Conservation (phyloP, 2,888 invertebrate genomes). For the Gryllus longicercus region DNA sequence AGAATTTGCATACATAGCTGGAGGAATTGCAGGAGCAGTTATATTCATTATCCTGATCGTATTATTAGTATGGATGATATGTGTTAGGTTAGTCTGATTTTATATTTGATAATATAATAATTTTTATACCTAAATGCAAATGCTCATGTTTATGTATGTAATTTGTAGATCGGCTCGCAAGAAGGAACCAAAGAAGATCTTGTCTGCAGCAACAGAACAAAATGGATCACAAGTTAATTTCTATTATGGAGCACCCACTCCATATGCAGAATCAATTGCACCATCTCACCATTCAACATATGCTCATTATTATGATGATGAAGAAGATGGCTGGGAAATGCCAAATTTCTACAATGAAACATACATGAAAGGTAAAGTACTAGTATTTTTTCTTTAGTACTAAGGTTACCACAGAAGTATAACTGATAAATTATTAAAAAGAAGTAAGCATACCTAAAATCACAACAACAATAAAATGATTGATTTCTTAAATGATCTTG, state of each 20-base stretch:
- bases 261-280: constrained; percentile 91
- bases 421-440: neutral
- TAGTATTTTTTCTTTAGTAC: neutral
- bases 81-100: constrained; percentile 66
- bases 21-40: constrained; percentile 91
- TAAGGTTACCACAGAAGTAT: neutral
- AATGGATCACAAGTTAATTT: constrained; percentile 93
- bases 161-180: constrained; percentile 69
- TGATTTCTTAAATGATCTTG: too few relatives aligned
- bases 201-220: constrained; percentile 84
- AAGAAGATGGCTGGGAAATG: constrained; percentile 97
- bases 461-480: too few relatives aligned
- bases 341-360: constrained; percentile 95
- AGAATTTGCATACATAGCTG: constrained; percentile 93
- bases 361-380: constrained; percentile 81
- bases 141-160: neutral
- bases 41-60: constrained; percentile 89
- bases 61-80: constrained; percentile 95
- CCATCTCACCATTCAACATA: constrained; percentile 94
- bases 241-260: constrained; percentile 92
- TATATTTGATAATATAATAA: too few relatives aligned
- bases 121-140: too few relatives aligned
- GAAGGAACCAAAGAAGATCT: constrained; percentile 87
- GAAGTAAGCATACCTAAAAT: too few relatives aligned
- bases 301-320: constrained; percentile 93